These are phyloP conservation scores for Stomatorhinus walkeri DNA, from an alignment of 2,797 vertebrate species.

Conservation along the genomic window DNA sequence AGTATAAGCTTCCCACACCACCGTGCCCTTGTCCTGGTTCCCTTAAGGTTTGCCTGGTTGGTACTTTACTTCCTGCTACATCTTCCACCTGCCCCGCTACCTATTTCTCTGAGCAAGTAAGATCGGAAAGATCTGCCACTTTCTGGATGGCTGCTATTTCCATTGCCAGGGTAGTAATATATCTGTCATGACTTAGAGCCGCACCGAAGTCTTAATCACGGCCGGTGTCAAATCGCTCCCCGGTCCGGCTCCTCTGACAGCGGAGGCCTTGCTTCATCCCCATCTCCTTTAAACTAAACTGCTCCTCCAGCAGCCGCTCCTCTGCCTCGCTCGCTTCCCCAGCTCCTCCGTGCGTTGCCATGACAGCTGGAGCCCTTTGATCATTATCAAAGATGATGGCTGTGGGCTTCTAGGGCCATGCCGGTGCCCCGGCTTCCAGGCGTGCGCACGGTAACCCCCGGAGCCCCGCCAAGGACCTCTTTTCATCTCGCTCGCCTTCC, in stretches of 20 bases:
- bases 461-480: constrained; percentile 11
- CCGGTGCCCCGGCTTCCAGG: neutral
- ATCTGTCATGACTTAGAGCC: constrained; percentile 45
- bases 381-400: constrained; percentile 33
- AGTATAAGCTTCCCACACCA: constrained; percentile 10
- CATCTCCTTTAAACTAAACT: neutral
- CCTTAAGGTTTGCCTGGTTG: constrained; percentile 18
- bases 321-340: neutral
- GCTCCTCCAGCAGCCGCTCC: neutral
- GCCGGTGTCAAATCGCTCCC: constrained; percentile 35
- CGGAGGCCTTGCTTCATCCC: neutral
- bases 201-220: constrained; percentile 44
- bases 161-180: constrained; percentile 52
- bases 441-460: neutral
- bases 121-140: constrained; percentile 32
- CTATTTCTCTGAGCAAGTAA: constrained; percentile 27
- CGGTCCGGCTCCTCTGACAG: neutral
- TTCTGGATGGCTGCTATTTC: constrained; percentile 40
- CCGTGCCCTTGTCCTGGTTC: neutral
- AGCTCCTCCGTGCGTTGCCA: constrained; percentile 7
- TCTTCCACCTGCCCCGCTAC: neutral
- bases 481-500: constrained; percentile 22
- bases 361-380: constrained; percentile 22
- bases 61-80: neutral
- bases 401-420: constrained; percentile 13